A percentile compares a stretch with the other conserved stretches of the same genome.
Evolutionary conservation across 2,888 invertebrate species (phyloP).

Genomic region (Miltochrista miniata): DNA sequence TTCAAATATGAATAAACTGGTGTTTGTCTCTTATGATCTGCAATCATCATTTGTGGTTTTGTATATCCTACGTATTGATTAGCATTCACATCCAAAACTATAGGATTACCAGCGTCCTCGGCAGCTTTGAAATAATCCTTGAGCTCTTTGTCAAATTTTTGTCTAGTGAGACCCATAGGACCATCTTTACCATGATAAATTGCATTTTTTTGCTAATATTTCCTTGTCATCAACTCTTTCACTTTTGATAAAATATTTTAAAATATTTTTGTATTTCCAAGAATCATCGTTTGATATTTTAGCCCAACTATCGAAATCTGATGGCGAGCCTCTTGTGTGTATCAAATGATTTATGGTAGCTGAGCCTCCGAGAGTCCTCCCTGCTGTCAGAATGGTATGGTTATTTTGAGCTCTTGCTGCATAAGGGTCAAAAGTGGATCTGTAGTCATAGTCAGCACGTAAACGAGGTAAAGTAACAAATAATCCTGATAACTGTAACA

Average conservation of each 20-base stretch:
- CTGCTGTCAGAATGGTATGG: constrained; percentile 17
- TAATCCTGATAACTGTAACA: constrained; percentile 2
- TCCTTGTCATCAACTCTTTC: constrained; percentile 11
- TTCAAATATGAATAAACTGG: constrained; percentile 18
- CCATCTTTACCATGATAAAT: constrained; percentile 22
- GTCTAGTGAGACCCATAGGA: constrained; percentile 18
- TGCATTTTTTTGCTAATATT: constrained; percentile 1
- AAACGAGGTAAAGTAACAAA: constrained; percentile 9
- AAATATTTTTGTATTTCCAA: constrained; percentile 12
- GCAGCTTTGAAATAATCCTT: constrained; percentile 20
- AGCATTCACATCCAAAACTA: constrained; percentile 22
- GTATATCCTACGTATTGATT: constrained; percentile 17
- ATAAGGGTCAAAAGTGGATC: constrained; percentile 8
- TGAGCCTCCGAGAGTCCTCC: constrained; percentile 18
- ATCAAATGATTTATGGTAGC: constrained; percentile 14
- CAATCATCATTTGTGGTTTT: constrained; percentile 14
- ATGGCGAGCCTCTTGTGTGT: background rate
- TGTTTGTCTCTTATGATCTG: constrained; percentile 17
- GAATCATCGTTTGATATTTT: constrained; percentile 1
- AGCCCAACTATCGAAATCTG: constrained; percentile 15
- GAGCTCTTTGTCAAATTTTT: constrained; percentile 3
- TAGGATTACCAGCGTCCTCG: constrained; percentile 20
- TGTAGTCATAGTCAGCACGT: constrained; percentile 10
- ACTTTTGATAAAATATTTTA: constrained; percentile 19
- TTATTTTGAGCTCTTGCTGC: constrained; percentile 13